Percentiles rank a stretch among this genome's conserved stretches.
Evolutionary conservation across 1,140 invertebrate genomes (phyloP).

Genomic region (Lepidurus apus): DNA sequence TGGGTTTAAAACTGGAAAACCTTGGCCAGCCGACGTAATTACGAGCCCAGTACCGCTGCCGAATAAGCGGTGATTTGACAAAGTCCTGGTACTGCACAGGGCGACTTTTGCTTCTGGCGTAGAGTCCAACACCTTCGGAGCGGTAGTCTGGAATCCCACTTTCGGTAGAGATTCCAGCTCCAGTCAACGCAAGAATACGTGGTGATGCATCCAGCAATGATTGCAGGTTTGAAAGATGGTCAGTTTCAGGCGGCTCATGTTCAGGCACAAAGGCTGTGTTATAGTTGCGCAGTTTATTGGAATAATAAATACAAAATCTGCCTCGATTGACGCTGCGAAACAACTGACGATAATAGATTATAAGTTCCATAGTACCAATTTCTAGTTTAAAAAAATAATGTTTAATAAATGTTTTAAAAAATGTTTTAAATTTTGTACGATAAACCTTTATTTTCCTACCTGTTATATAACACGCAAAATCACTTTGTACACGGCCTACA

Average conservation of each 20-base stretch:
- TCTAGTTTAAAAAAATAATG: no score
- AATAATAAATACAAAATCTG: neutral
- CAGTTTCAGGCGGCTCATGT: conserved; percentile 55
- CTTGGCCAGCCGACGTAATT: conserved; percentile 89
- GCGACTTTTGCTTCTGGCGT: conserved; percentile 71
- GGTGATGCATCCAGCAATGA: conserved; percentile 57
- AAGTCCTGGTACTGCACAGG: conserved; percentile 84
- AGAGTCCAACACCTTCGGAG: conserved; percentile 85
- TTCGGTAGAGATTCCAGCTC: conserved; percentile 94
- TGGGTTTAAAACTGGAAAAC: conserved; percentile 52
- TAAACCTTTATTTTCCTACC: no score
- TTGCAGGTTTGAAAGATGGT: conserved; percentile 58
- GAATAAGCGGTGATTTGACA: conserved; percentile 58
- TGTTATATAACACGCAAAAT: no score
- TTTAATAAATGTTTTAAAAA: no score
- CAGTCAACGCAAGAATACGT: conserved; percentile 71
- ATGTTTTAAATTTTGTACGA: no score
- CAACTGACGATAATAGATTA: neutral
- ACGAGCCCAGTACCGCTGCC: conserved; percentile 89
- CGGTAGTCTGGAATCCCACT: conserved; percentile 90
- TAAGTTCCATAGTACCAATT: neutral
- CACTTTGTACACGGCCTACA: no score
- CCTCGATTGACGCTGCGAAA: neutral
- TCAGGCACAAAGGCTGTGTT: conserved; percentile 59
- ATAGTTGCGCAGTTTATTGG: neutral